A percentile compares a stretch with the other conserved stretches of the same genome.
Evolutionary conservation across 2,113 vertebrate species (phyloP).

Genomic region (Pogonocichla stellata): DNA sequence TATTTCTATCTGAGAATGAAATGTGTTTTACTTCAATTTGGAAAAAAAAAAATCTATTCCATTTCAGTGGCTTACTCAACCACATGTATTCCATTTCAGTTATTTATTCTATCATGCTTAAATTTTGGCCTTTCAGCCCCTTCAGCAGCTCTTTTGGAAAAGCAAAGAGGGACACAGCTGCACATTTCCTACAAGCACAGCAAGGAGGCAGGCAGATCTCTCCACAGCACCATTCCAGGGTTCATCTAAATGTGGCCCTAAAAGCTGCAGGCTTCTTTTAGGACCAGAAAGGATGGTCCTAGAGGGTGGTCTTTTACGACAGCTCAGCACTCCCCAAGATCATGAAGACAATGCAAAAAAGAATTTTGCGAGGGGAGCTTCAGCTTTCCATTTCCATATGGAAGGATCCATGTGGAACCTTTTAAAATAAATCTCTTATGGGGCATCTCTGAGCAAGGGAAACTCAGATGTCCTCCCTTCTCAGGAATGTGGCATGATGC

Average conservation of each 20-base stretch:
- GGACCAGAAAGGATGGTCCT: rapidly evolving
- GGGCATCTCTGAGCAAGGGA: not conserved
- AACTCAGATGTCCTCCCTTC: not conserved
- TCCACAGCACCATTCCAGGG: not conserved
- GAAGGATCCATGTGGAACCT: not conserved
- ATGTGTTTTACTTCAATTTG: not conserved
- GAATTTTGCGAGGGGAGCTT: not conserved
- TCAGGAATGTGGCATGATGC: not conserved
- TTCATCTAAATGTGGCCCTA: not conserved
- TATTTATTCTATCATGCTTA: not conserved
- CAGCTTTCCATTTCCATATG: not conserved
- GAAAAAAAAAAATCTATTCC: not conserved
- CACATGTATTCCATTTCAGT: not conserved
- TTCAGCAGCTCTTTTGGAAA: not conserved
- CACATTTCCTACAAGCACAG: not conserved
- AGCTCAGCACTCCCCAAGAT: not conserved
- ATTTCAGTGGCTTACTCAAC: not conserved
- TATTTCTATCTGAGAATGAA: not conserved
- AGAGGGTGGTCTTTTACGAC: not conserved
- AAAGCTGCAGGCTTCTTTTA: not conserved
- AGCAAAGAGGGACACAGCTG: not conserved
- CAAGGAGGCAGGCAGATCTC: not conserved
- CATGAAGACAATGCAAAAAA: not conserved
- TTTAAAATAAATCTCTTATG: not conserved
- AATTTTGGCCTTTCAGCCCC: not conserved